A percentile compares a stretch with the other conserved stretches of the same genome.
phyloP scores from a whole-genome alignment of 1,140 invertebrate genomes.

The Anoplophora glabripennis region DNA sequence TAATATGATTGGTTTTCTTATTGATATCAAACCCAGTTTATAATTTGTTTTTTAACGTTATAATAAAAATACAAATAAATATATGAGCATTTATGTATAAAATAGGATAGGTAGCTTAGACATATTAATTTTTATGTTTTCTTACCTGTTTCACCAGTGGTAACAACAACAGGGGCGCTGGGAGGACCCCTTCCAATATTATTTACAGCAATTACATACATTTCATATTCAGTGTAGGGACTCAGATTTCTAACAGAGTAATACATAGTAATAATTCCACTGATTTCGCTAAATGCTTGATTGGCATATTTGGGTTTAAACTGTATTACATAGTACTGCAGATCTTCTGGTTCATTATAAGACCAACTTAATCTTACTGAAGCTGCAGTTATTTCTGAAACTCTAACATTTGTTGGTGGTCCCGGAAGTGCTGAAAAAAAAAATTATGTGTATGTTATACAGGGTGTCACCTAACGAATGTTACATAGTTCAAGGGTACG shows the following conservation, averaged over 20 bases:
- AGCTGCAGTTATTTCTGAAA: conserved; percentile 89
- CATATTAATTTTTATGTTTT: no score
- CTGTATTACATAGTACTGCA: conserved; percentile 92
- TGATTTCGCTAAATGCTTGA: conserved; percentile 82
- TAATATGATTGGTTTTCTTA: no score
- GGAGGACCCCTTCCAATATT: conserved; percentile 85
- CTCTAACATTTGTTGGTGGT: conserved; percentile 80
- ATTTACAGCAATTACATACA: conserved; percentile 93
- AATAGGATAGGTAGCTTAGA: no score
- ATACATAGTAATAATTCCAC: conserved; percentile 87
- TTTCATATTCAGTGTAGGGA: conserved; percentile 95
- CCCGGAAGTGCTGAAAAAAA: conserved; percentile 74
- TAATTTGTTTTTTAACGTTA: no score
- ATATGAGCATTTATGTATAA: no score
- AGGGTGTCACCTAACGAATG: no score
- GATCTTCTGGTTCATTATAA: conserved; percentile 78
- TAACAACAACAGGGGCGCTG: conserved; percentile 81
- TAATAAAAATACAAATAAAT: no score
- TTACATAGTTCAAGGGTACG: no score
- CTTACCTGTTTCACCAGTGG: conserved; percentile 95
- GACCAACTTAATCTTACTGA: conserved; percentile 89
- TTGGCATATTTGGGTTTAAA: conserved; percentile 90
- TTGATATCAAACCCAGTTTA: no score
- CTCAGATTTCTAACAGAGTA: conserved; percentile 85
- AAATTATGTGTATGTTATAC: conserved; percentile 83